phyloP scores from a whole-genome alignment of 2,888 invertebrate genomes.

The Drosophila niveifrons region DNA sequence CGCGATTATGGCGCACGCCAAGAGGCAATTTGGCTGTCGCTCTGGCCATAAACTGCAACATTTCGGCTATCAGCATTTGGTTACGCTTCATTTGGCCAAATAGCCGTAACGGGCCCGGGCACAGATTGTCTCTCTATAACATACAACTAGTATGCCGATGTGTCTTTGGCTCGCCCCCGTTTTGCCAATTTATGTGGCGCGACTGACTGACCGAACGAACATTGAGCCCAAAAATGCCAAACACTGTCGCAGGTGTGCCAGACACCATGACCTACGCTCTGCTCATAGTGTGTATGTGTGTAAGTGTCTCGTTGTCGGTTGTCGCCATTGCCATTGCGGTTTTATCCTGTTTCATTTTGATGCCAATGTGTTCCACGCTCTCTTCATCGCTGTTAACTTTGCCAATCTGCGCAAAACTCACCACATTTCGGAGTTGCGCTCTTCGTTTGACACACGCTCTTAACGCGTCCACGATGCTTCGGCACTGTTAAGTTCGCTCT shows the following conservation, averaged over 20 bases:
- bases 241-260: slow-evolving; percentile 8
- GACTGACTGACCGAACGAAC: slow-evolving; percentile 48
- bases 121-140: slow-evolving; percentile 53
- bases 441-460: slow-evolving; percentile 52
- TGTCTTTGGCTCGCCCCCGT: slow-evolving; percentile 1
- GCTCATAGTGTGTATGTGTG: background rate
- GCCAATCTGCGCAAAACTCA: slow-evolving; percentile 44
- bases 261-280: slow-evolving; percentile 47
- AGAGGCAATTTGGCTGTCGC: slow-evolving; percentile 72
- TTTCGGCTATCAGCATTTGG: slow-evolving; percentile 79
- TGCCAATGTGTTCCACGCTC: slow-evolving; percentile 40
- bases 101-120: slow-evolving; percentile 49
- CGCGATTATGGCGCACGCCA: slow-evolving; percentile 69
- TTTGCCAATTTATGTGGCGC: slow-evolving; percentile 46
- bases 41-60: slow-evolving; percentile 71
- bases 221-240: slow-evolving; percentile 32
- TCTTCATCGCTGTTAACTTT: slow-evolving; percentile 67
- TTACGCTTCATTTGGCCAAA: slow-evolving; percentile 75
- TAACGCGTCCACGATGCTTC: slow-evolving; percentile 31
- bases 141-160: background rate
- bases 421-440: slow-evolving; percentile 77
- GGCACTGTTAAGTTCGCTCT: background rate
- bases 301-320: slow-evolving; percentile 6
- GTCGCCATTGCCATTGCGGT: slow-evolving; percentile 18
- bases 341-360: slow-evolving; percentile 13